Conservation (phyloP, 1,140 invertebrate species). For the Heliconius himera region DNA sequence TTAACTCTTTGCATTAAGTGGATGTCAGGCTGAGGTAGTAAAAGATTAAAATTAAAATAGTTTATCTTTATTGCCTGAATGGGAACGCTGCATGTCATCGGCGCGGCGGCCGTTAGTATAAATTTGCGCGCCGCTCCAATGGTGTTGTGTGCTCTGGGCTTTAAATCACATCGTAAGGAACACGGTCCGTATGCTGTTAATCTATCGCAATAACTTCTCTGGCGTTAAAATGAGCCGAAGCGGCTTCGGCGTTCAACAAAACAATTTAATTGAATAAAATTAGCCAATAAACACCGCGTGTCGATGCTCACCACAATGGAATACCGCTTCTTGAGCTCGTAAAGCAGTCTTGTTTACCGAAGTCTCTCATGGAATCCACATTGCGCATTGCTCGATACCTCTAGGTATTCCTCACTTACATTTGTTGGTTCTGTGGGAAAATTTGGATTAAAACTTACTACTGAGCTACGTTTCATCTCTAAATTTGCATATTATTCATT, state of each 20-base stretch:
- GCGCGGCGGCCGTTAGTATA: constrained; percentile 54
- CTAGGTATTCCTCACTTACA: constrained; percentile 48
- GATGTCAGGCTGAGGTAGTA: constrained; percentile 47
- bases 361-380: constrained; percentile 64
- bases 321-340: constrained; percentile 66
- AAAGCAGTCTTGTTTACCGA: constrained; percentile 75
- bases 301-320: constrained; percentile 73
- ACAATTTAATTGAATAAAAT: constrained; percentile 81
- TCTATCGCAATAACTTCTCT: constrained; percentile 75
- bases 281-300: constrained; percentile 75
- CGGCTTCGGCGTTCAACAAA: constrained; percentile 58
- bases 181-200: constrained; percentile 52
- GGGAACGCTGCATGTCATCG: constrained; percentile 52
- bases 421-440: constrained; percentile 44
- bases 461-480: no score
- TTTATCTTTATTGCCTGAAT: constrained; percentile 54
- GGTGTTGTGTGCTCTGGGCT: constrained; percentile 41
- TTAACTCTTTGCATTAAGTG: constrained; percentile 59
- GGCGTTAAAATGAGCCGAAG: constrained; percentile 64
- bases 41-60: constrained; percentile 47
- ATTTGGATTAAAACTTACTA: not conserved
- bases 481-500: no score
- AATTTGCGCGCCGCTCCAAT: constrained; percentile 45
- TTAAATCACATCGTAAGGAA: constrained; percentile 59
- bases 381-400: constrained; percentile 64